These are phyloP conservation scores for Troglohyphantes excavatus DNA, from an alignment of 2,888 invertebrate genomes.

Conservation along the genomic window DNA sequence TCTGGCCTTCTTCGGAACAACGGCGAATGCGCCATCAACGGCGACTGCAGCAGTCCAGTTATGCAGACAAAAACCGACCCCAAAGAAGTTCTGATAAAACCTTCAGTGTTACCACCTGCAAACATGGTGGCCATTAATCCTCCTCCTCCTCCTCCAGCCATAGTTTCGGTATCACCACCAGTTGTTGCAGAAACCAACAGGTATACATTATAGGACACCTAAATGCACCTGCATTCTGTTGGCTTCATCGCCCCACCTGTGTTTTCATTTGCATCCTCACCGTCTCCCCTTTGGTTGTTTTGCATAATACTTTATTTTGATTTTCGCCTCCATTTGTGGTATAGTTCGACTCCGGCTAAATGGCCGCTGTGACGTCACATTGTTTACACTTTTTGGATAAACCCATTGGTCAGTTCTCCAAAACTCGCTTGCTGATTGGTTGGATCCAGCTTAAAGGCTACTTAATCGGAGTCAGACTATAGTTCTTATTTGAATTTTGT, in stretches of 20 bases:
- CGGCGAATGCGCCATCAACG: constrained; percentile 7
- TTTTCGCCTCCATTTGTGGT: no score
- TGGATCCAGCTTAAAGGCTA: no score
- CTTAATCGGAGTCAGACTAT: no score
- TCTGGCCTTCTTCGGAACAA: constrained; percentile 33
- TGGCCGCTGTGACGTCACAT: no score
- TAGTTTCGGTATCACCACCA: not conserved
- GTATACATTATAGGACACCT: not conserved
- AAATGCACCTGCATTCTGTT: not conserved
- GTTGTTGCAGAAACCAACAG: constrained; percentile 11
- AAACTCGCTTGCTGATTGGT: no score
- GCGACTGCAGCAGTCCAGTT: constrained; percentile 32
- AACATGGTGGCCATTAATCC: not conserved
- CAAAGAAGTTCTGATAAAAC: not conserved
- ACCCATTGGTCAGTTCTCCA: no score
- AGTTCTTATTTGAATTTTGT: no score
- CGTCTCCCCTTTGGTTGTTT: no score
- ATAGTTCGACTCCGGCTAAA: no score
- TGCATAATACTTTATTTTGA: no score
- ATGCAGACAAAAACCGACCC: not conserved
- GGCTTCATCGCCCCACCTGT: not conserved
- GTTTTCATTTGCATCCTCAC: not conserved
- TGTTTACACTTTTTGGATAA: no score
- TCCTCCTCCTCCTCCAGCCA: not conserved
- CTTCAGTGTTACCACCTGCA: constrained; percentile 5